These are phyloP conservation scores for Aradus depressus DNA, from an alignment of 2,888 invertebrate species.

Conservation along the genomic window DNA sequence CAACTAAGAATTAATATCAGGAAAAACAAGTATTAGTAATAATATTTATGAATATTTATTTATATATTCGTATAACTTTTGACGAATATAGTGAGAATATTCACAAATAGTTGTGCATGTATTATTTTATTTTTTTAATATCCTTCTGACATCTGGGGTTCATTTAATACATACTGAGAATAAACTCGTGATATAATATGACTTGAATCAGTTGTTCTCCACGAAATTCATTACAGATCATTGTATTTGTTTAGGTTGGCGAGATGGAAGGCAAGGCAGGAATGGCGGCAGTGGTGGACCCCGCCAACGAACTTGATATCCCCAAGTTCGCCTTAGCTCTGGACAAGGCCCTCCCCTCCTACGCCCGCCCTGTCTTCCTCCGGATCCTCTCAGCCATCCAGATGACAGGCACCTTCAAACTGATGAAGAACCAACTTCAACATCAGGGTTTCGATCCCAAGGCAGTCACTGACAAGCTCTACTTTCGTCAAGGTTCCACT, in stretches of 20 bases:
- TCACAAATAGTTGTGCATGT: background rate
- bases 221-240: background rate
- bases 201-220: too few species aligned
- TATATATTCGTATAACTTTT: constrained; percentile 53
- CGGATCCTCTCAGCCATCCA: constrained; percentile 67
- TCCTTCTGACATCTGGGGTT: too few species aligned
- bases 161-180: too few species aligned
- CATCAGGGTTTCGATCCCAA: constrained; percentile 70
- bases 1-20: too few species aligned
- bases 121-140: background rate
- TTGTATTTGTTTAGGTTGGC: constrained; percentile 48
- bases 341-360: constrained; percentile 62
- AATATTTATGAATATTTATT: too few species aligned
- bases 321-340: constrained; percentile 50
- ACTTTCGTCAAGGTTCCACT: constrained; percentile 37
- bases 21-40: too few species aligned
- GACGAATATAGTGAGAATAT: constrained; percentile 49
- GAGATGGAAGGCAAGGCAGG: constrained; percentile 78
- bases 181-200: too few species aligned
- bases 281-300: constrained; percentile 82
- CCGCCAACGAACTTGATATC: constrained; percentile 48
- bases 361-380: constrained; percentile 82
- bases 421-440: constrained; percentile 79
- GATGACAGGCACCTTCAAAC: constrained; percentile 79
- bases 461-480: constrained; percentile 45